phyloP scores from a whole-genome alignment of 2,797 vertebrate species.

The Lerista edwardsae region DNA sequence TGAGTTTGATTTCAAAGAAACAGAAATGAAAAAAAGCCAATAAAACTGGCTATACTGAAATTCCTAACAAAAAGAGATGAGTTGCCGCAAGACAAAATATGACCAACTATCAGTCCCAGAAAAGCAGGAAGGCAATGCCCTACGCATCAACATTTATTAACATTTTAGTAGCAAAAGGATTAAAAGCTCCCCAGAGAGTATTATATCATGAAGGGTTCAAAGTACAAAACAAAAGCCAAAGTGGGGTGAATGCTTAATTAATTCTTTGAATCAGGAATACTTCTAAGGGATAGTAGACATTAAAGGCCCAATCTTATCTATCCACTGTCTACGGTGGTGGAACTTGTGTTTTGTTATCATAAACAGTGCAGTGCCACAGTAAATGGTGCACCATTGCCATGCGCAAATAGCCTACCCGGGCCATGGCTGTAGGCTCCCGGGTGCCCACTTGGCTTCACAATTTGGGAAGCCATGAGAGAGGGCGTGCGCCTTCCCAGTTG shows the following conservation, averaged over 20 bases:
- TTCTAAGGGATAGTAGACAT: conserved; percentile 66
- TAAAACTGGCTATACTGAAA: conserved; percentile 38
- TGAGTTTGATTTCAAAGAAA: conserved; percentile 77
- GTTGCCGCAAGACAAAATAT: neutral
- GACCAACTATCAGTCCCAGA: conserved; percentile 48
- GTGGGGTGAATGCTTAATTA: conserved; percentile 61
- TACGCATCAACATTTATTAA: conserved; percentile 65
- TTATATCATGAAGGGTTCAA: conserved; percentile 69
- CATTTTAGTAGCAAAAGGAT: conserved; percentile 72
- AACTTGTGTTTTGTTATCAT: too few species aligned
- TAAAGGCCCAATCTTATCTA: too few species aligned
- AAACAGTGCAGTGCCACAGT: too few species aligned
- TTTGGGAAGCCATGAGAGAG: too few species aligned
- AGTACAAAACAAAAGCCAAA: conserved; percentile 71
- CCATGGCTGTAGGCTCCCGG: too few species aligned
- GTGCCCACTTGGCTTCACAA: too few species aligned
- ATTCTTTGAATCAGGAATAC: conserved; percentile 56
- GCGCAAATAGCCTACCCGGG: too few species aligned
- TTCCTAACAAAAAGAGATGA: neutral
- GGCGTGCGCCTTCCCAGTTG: too few species aligned
- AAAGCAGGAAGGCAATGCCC: conserved; percentile 59
- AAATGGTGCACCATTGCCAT: too few species aligned
- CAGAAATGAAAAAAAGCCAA: conserved; percentile 57
- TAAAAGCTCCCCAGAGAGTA: conserved; percentile 69
- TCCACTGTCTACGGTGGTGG: too few species aligned